Evolutionary conservation across 2,797 vertebrate species (phyloP).

Genomic region (Petrocephalus sullivani): DNA sequence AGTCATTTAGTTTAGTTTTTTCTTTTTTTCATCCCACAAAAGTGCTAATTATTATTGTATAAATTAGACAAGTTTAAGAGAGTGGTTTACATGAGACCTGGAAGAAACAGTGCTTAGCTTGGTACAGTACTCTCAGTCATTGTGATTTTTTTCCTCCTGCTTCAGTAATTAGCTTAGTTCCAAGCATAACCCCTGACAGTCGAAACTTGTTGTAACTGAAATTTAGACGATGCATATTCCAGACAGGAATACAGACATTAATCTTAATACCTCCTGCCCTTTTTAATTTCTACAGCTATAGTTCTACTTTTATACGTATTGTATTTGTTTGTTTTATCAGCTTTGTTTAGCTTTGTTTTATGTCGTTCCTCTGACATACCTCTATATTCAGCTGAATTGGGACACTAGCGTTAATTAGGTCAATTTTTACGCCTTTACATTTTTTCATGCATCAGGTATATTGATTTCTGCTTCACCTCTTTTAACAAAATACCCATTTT

Average conservation of each 20-base stretch:
- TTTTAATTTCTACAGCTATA: slow-evolving; percentile 11
- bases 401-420: background rate
- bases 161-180: slow-evolving; percentile 61
- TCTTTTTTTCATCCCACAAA: slow-evolving; percentile 55
- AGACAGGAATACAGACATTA: background rate
- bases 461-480: background rate
- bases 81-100: slow-evolving; percentile 33
- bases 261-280: background rate
- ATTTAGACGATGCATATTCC: slow-evolving; percentile 45
- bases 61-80: slow-evolving; percentile 64
- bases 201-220: slow-evolving; percentile 43
- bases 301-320: background rate
- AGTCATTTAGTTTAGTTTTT: slow-evolving; percentile 47
- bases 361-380: background rate
- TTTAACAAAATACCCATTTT: background rate
- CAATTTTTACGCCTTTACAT: background rate
- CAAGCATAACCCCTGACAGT: slow-evolving; percentile 49
- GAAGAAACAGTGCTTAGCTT: slow-evolving; percentile 23
- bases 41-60: slow-evolving; percentile 66
- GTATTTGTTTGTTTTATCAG: background rate
- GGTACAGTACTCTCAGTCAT: slow-evolving; percentile 47
- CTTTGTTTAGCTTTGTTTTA: background rate
- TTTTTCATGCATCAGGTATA: background rate
- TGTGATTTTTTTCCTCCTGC: slow-evolving; percentile 45
- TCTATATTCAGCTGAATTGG: background rate